Percentiles rank a stretch among this genome's conserved stretches.
phyloP scores from a whole-genome alignment of 1,140 invertebrate species.

The Drosophila repleta region DNA sequence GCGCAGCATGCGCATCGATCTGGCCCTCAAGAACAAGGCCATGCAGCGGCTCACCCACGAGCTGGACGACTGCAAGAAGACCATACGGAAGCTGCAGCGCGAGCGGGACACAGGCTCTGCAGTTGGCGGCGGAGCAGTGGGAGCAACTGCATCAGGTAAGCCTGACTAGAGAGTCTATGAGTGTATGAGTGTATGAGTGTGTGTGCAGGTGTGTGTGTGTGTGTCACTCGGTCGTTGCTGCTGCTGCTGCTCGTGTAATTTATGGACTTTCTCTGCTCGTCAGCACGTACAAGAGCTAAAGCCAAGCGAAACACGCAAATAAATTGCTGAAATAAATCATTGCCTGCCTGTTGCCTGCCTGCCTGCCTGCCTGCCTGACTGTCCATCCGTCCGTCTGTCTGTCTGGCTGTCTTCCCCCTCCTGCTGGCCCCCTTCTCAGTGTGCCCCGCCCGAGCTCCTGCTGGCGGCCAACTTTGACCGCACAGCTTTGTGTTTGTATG shows the following conservation, averaged over 20 bases:
- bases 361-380: conserved; percentile 4
- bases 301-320: conserved; percentile 62
- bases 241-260: conserved; percentile 51
- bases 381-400: not conserved
- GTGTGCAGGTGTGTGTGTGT: conserved; percentile 35
- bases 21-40: conserved; percentile 89
- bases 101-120: conserved; percentile 86
- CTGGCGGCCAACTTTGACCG: conserved; percentile 67
- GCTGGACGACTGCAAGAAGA: conserved; percentile 89
- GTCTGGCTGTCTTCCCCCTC: too few relatives aligned
- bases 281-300: conserved; percentile 84
- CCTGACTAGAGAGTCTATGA: not conserved
- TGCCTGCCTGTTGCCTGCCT: conserved; percentile 51
- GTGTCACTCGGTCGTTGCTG: conserved; percentile 60
- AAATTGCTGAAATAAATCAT: conserved; percentile 80
- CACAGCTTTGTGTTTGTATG: conserved; percentile 11
- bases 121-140: not conserved
- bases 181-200: too few relatives aligned
- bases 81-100: conserved; percentile 89
- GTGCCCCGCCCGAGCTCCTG: conserved; percentile 25
- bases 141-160: conserved; percentile 34
- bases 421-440: not conserved
- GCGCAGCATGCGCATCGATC: conserved; percentile 89
- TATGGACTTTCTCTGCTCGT: conserved; percentile 80
- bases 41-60: conserved; percentile 89